Percentiles rank a stretch among this genome's conserved stretches.
These are phyloP conservation scores for Myiagra hebetior DNA, from an alignment of 2,113 vertebrate genomes.

Conservation along the genomic window DNA sequence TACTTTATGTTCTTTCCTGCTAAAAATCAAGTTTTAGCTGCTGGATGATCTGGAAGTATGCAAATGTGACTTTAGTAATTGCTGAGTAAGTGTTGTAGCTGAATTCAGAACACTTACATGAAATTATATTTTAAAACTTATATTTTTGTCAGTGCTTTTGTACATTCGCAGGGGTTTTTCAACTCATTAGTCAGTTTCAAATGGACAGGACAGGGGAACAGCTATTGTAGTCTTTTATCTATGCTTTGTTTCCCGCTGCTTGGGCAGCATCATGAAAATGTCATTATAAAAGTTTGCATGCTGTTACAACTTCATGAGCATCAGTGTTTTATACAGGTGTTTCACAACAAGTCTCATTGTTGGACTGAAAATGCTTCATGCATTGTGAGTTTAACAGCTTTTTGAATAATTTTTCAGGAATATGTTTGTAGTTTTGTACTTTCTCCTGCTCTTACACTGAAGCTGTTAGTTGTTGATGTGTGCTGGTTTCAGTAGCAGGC, in stretches of 20 bases:
- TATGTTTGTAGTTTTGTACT: not conserved
- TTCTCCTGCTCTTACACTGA: not conserved
- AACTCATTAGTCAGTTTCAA: not conserved
- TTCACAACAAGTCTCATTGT: not conserved
- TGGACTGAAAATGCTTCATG: not conserved
- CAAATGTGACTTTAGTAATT: not conserved
- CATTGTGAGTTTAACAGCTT: not conserved
- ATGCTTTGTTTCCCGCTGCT: not conserved
- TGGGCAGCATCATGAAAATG: not conserved
- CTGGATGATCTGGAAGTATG: not conserved
- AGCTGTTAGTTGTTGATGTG: rapidly evolving
- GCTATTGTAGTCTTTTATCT: not conserved
- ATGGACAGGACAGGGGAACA: not conserved
- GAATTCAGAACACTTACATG: not conserved
- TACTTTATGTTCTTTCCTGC: not conserved
- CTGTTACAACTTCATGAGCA: not conserved
- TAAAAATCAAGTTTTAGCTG: not conserved
- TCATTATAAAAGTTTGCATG: not conserved
- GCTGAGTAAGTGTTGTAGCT: not conserved
- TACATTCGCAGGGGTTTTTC: not conserved
- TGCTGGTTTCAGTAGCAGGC: not conserved
- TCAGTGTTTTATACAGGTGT: not conserved
- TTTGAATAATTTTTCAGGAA: not conserved
- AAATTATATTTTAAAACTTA: not conserved
- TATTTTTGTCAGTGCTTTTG: not conserved